phyloP scores from a whole-genome alignment of 2,797 vertebrate genomes.

The Nasua narica region DNA sequence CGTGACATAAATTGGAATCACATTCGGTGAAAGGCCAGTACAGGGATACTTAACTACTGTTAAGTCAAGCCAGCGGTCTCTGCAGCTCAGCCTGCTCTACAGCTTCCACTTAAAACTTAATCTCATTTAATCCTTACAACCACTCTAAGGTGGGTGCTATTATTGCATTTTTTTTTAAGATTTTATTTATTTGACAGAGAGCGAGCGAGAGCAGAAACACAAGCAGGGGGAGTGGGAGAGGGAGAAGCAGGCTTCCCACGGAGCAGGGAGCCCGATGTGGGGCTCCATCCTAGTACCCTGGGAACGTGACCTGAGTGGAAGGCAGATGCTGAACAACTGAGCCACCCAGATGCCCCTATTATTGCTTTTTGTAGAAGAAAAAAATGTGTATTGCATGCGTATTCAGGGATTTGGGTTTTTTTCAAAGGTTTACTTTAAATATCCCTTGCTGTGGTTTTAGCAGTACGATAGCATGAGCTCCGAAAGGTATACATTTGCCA shows the following conservation, averaged over 20 bases:
- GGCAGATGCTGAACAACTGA: too few relatives aligned
- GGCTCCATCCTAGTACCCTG: too few relatives aligned
- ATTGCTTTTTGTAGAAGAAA: conserved; percentile 3
- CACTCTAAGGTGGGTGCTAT: not conserved
- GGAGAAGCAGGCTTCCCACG: too few relatives aligned
- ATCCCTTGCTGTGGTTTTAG: not conserved
- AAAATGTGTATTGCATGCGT: not conserved
- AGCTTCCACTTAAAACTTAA: not conserved
- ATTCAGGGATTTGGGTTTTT: conserved; percentile 31
- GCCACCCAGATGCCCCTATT: too few relatives aligned
- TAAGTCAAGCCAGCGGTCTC: not conserved
- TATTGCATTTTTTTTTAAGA: not conserved
- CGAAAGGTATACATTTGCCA: not conserved
- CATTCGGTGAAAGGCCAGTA: not conserved
- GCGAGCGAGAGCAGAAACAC: too few relatives aligned
- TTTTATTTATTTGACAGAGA: too few relatives aligned
- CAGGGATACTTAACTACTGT: not conserved
- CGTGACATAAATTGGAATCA: not conserved
- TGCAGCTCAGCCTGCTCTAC: not conserved
- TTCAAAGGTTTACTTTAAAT: not conserved
- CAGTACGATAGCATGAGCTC: not conserved
- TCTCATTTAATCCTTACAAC: not conserved
- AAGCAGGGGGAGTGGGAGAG: too few relatives aligned
- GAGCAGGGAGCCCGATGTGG: too few relatives aligned
- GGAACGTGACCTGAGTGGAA: too few relatives aligned